Percentiles rank a stretch among this genome's conserved stretches.
phyloP scores from a whole-genome alignment of 2,888 invertebrate genomes.

The Strigamia maritima region DNA sequence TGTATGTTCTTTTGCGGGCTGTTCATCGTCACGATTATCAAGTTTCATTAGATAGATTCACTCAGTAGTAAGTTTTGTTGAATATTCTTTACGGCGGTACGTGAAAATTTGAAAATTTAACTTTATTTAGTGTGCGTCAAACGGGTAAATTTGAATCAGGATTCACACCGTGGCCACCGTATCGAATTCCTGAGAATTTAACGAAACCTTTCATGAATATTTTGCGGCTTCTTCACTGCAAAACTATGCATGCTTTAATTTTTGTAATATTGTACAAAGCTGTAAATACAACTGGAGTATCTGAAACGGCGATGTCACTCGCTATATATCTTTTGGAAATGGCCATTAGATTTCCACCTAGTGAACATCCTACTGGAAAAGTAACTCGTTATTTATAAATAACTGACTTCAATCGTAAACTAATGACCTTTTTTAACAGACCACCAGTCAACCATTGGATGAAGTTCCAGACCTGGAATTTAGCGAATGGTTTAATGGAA shows the following conservation, averaged over 20 bases:
- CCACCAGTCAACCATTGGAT: constrained; percentile 39
- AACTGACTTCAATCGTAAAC: neutral
- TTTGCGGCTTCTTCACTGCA: constrained; percentile 57
- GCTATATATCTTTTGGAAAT: constrained; percentile 82
- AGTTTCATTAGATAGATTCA: constrained; percentile 87
- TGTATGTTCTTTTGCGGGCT: constrained; percentile 84
- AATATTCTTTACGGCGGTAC: neutral
- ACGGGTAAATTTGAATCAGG: constrained; percentile 57
- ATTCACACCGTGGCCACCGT: constrained; percentile 74
- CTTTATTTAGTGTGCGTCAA: constrained; percentile 59
- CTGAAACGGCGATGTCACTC: constrained; percentile 84
- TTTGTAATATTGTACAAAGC: constrained; percentile 81
- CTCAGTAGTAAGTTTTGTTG: constrained; percentile 68
- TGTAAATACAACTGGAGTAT: constrained; percentile 67
- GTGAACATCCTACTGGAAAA: constrained; percentile 42
- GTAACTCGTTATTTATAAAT: constrained; percentile 39
- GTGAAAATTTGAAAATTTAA: neutral
- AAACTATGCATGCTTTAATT: constrained; percentile 65
- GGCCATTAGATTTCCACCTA: constrained; percentile 60
- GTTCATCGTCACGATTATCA: constrained; percentile 92
- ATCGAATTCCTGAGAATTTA: constrained; percentile 66
- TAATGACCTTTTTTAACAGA: neutral
- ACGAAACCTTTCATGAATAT: constrained; percentile 68
- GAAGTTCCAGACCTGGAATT: constrained; percentile 51
- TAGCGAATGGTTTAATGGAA: constrained; percentile 52